Percentiles rank a stretch among this genome's conserved stretches.
Conservation (phyloP, 2,888 invertebrate genomes). For the Chromoteleia sp. region DNA sequence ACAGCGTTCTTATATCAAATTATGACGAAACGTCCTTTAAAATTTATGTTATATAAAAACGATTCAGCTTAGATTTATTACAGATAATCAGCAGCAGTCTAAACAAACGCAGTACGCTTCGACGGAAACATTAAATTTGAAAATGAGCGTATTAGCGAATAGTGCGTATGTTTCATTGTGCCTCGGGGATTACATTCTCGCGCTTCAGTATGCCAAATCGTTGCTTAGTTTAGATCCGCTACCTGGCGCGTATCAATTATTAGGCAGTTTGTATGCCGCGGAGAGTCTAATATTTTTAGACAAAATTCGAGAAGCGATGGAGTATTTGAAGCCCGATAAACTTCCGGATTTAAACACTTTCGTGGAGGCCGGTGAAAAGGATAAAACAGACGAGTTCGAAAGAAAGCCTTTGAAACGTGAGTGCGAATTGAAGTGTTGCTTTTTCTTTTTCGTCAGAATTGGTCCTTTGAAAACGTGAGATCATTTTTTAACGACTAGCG, state of each 20-base stretch:
- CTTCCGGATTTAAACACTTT: slow-evolving; percentile 86
- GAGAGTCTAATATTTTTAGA: slow-evolving; percentile 94
- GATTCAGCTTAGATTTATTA: slow-evolving; percentile 1
- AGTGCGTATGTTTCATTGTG: slow-evolving; percentile 94
- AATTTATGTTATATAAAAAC: not conserved
- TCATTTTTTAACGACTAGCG: no score
- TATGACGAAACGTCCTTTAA: no score
- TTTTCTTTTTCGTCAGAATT: no score
- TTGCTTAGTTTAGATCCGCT: slow-evolving; percentile 90
- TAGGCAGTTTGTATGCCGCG: slow-evolving; percentile 95
- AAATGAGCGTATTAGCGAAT: slow-evolving; percentile 89
- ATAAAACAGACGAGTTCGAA: slow-evolving; percentile 83
- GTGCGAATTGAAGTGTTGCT: not conserved
- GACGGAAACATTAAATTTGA: slow-evolving; percentile 81
- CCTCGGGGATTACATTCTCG: slow-evolving; percentile 92
- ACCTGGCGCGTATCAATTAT: slow-evolving; percentile 90
- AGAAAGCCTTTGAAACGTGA: slow-evolving; percentile 77
- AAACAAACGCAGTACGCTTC: slow-evolving; percentile 75
- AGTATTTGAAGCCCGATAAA: slow-evolving; percentile 92
- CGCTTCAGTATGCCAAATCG: slow-evolving; percentile 91
- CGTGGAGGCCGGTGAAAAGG: slow-evolving; percentile 82
- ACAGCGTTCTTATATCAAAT: not conserved
- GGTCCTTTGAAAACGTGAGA: no score
- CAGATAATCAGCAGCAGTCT: slow-evolving; percentile 73
- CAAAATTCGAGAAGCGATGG: slow-evolving; percentile 92